phyloP scores from a whole-genome alignment of 2,797 vertebrate species.

The Anguilla pacifica region DNA sequence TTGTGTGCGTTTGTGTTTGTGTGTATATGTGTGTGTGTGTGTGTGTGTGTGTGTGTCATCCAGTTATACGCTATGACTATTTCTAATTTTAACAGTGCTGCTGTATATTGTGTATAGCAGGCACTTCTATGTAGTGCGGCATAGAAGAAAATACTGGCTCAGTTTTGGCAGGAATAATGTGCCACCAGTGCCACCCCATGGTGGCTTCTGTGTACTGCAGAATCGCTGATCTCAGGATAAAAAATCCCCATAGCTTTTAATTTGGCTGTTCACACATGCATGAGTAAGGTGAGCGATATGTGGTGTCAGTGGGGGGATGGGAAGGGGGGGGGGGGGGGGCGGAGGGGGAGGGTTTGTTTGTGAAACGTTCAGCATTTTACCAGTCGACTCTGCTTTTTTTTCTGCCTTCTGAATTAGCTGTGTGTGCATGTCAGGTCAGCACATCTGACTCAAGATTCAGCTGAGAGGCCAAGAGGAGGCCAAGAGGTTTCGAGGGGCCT shows the following conservation, averaged over 20 bases:
- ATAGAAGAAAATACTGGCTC: neutral
- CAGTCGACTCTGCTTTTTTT: neutral
- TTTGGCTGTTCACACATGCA: too few relatives aligned
- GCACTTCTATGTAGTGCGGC: neutral
- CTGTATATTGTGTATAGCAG: neutral
- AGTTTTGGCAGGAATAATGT: neutral
- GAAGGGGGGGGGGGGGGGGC: neutral
- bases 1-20: neutral
- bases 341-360: neutral
- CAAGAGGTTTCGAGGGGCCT: neutral
- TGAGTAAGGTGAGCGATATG: neutral
- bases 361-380: neutral
- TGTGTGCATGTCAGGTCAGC: neutral
- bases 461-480: neutral
- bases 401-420: neutral
- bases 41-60: neutral
- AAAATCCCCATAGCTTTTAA: neutral
- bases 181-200: neutral
- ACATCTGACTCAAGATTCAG: neutral
- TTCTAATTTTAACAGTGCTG: neutral
- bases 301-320: neutral
- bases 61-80: slow-evolving; percentile 7
- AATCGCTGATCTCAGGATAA: neutral
- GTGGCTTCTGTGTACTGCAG: neutral
- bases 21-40: neutral